Conservation (phyloP, 2,113 vertebrate species). For the Gymnobelideus leadbeateri region DNA sequence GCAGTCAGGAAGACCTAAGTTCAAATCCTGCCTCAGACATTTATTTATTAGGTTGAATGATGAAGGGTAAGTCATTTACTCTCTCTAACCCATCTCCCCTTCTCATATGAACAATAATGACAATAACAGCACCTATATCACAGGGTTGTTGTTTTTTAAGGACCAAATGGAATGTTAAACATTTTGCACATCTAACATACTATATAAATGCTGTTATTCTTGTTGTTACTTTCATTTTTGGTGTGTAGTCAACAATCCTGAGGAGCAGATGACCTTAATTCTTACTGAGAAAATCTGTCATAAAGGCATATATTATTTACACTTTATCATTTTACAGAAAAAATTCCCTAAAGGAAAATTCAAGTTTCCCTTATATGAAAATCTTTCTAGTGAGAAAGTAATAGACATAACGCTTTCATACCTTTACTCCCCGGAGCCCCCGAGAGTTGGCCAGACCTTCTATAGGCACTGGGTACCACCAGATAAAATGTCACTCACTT, state of each 20-base stretch:
- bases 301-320: slow-evolving; percentile 20
- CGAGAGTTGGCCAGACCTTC: neutral
- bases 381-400: slow-evolving; percentile 1
- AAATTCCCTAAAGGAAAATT: slow-evolving; percentile 15
- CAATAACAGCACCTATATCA: neutral
- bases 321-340: neutral
- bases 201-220: neutral
- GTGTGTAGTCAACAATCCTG: neutral
- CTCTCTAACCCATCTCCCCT: neutral
- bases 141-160: neutral
- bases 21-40: neutral
- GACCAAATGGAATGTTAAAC: neutral
- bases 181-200: neutral
- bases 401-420: neutral
- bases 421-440: neutral
- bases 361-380: neutral
- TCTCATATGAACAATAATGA: neutral
- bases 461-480: neutral
- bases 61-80: neutral
- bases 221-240: neutral
- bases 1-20: neutral
- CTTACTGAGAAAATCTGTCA: slow-evolving; percentile 24
- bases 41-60: neutral
- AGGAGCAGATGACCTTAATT: neutral
- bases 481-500: neutral